phyloP scores from a whole-genome alignment of 1,140 invertebrate species.

The Thereuonema tuberculata region DNA sequence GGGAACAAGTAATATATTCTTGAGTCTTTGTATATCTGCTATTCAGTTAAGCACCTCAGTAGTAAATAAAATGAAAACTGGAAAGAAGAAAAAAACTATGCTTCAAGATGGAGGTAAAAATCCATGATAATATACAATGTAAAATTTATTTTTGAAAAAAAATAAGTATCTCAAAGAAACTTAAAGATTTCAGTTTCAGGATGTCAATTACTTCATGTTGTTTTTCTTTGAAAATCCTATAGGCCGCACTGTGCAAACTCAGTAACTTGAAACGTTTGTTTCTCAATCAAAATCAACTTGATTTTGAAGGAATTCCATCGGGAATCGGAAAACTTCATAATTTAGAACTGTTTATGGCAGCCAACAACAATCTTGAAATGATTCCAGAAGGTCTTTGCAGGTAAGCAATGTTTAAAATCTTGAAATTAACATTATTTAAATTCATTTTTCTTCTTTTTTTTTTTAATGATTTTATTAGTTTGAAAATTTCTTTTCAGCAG shows the following conservation, averaged over 20 bases:
- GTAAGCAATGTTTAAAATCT: constrained; percentile 31
- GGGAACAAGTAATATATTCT: no score
- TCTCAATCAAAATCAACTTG: constrained; percentile 85
- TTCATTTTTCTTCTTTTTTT: background rate
- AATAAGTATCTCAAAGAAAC: no score
- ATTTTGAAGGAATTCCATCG: constrained; percentile 96
- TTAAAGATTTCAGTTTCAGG: no score
- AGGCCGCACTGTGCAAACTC: constrained; percentile 69
- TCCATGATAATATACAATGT: no score
- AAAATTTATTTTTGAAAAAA: no score
- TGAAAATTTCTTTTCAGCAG: background rate
- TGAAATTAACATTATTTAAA: constrained; percentile 5
- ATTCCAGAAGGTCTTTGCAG: constrained; percentile 95
- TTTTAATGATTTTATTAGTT: background rate
- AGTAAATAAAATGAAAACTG: no score
- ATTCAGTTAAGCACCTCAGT: no score
- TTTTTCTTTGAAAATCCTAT: no score
- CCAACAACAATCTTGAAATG: constrained; percentile 94
- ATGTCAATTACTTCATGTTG: no score
- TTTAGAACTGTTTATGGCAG: constrained; percentile 89
- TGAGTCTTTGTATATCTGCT: no score
- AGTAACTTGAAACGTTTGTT: constrained; percentile 69
- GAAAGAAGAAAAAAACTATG: no score
- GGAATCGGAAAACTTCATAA: constrained; percentile 90
- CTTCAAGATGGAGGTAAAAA: no score